Conservation (phyloP, 1,140 invertebrate genomes). For the Periplaneta americana region DNA sequence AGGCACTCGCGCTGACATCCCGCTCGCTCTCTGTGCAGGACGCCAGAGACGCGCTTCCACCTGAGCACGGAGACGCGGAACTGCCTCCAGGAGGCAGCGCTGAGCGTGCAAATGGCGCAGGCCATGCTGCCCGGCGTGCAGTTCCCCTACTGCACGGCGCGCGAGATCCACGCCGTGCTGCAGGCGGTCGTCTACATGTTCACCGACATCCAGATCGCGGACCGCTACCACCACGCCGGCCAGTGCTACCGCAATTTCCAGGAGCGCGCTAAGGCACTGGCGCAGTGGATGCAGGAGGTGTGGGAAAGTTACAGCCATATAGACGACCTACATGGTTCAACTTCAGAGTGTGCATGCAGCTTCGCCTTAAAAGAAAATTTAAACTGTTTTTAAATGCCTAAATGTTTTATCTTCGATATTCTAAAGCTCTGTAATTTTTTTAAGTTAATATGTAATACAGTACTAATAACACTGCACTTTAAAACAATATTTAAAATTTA, state of each 20-base stretch:
- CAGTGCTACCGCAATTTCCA: conserved; percentile 47
- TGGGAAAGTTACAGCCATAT: no score
- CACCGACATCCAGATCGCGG: conserved; percentile 46
- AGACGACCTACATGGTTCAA: no score
- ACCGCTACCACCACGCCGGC: conserved; percentile 44
- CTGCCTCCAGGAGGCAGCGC: conserved; percentile 49
- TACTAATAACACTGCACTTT: no score
- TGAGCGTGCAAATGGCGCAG: conserved; percentile 50
- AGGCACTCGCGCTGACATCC: no score
- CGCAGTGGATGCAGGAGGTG: conserved; percentile 56
- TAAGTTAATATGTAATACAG: no score
- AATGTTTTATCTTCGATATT: no score
- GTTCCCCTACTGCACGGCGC: conserved; percentile 54
- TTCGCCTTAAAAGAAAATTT: no score
- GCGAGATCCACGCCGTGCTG: conserved; percentile 38
- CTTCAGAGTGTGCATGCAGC: no score
- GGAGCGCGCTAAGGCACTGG: conserved; percentile 43
- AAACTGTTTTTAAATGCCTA: no score
- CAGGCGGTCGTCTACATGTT: conserved; percentile 49
- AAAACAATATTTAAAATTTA: no score
- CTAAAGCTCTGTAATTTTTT: no score
- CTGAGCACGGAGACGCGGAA: conserved; percentile 44
- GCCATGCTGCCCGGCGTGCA: conserved; percentile 48
- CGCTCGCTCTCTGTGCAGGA: not conserved
- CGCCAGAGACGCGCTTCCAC: not conserved